Percentiles rank a stretch among this genome's conserved stretches.
Evolutionary conservation across 2,888 invertebrate species (phyloP).

Genomic region (Microdon myrmicae): DNA sequence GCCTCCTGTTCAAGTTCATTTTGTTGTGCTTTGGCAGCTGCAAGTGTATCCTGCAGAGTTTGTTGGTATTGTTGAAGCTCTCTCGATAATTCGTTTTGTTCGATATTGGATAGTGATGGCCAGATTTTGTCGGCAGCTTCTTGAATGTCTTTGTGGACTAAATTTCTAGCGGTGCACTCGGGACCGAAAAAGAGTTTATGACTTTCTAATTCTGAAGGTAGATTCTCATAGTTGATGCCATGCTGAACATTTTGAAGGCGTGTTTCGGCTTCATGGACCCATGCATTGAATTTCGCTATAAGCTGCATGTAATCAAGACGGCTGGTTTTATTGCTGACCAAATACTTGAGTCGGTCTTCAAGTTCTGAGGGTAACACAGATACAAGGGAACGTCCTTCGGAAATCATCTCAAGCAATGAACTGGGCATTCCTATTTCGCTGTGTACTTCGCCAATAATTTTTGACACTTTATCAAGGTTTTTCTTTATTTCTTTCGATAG

Average conservation of each 20-base stretch:
- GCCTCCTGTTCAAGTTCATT: conserved; percentile 84
- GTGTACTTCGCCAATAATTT: conserved; percentile 77
- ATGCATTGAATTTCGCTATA: conserved; percentile 81
- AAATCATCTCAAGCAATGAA: conserved; percentile 83
- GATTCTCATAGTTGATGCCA: conserved; percentile 89
- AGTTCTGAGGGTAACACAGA: conserved; percentile 83
- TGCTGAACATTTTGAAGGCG: conserved; percentile 81
- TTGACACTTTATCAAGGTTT: conserved; percentile 76
- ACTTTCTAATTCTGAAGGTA: conserved; percentile 83
- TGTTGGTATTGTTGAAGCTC: conserved; percentile 86
- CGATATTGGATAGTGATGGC: conserved; percentile 82
- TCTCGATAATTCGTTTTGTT: conserved; percentile 84
- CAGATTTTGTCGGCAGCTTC: conserved; percentile 88
- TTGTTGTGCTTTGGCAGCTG: conserved; percentile 83
- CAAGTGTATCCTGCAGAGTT: conserved; percentile 81
- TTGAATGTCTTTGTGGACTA: conserved; percentile 84
- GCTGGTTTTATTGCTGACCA: conserved; percentile 80
- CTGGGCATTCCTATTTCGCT: conserved; percentile 84
- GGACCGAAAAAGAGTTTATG: conserved; percentile 88
- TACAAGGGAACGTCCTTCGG: conserved; percentile 82
- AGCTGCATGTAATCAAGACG: conserved; percentile 81
- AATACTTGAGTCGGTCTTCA: conserved; percentile 81
- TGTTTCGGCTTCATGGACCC: conserved; percentile 85
- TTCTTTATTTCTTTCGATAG: conserved; percentile 76
- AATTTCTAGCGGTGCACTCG: conserved; percentile 79